These are phyloP conservation scores for Dromiciops gliroides DNA, from an alignment of 2,113 vertebrate species.

Conservation along the genomic window DNA sequence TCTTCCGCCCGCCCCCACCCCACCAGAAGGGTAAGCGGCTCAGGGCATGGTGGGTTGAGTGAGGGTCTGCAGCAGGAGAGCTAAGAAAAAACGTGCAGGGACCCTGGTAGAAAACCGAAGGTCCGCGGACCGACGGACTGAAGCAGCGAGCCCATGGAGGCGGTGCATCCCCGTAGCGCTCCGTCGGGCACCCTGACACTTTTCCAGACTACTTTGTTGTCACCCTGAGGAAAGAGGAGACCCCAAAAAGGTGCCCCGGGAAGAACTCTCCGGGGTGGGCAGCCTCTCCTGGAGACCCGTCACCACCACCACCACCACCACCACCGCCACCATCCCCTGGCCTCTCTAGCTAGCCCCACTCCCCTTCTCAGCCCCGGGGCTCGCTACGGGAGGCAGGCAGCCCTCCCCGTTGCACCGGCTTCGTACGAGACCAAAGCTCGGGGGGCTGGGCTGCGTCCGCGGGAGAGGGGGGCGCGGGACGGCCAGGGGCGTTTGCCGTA, in stretches of 20 bases:
- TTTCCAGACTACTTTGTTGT: constrained; percentile 64
- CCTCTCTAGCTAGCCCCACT: neutral
- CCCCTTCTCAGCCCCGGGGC: neutral
- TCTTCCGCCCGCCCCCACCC: neutral
- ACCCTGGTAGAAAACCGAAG: neutral
- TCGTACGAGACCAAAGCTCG: neutral
- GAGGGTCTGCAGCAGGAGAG: neutral
- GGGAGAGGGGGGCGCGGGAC: neutral
- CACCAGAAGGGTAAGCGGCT: neutral
- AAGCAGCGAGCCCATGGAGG: neutral
- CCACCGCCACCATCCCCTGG: neutral
- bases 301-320: neutral
- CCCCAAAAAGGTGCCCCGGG: neutral
- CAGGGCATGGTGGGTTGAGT: neutral
- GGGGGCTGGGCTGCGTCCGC: constrained; percentile 34
- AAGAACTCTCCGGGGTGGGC: neutral
- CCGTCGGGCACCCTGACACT: constrained; percentile 62
- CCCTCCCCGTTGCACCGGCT: constrained; percentile 1
- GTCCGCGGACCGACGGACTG: neutral
- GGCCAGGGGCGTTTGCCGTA: constrained; percentile 30
- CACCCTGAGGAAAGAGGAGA: neutral
- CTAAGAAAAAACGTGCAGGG: neutral
- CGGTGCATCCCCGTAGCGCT: neutral
- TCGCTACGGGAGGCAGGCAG: neutral
- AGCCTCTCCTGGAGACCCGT: neutral